These are phyloP conservation scores for Oreonectes daqikongensis DNA, from an alignment of 2,797 vertebrate species.

Conservation along the genomic window DNA sequence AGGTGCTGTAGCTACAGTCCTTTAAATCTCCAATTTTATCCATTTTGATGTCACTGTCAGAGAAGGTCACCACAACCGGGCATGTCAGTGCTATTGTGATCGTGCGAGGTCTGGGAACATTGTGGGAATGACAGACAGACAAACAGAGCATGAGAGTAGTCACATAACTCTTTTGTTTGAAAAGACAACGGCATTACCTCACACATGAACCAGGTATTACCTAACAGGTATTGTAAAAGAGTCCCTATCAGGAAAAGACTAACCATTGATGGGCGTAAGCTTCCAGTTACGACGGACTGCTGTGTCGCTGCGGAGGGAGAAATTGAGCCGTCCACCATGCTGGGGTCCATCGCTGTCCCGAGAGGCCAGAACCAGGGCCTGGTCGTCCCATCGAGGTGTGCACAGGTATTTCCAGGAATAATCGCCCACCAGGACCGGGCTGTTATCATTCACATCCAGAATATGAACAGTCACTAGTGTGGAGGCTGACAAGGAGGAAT, in stretches of 20 bases:
- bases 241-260: constrained; percentile 6
- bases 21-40: constrained; percentile 42
- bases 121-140: constrained; percentile 8
- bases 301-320: constrained; percentile 81
- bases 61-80: background rate
- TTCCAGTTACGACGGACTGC: constrained; percentile 81
- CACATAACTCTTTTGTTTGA: background rate
- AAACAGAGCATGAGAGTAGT: background rate
- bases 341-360: constrained; percentile 74
- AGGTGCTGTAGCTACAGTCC: constrained; percentile 15
- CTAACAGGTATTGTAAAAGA: background rate
- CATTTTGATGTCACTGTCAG: constrained; percentile 41
- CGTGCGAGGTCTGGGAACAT: background rate
- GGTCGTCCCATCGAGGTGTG: constrained; percentile 80
- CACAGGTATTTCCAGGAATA: constrained; percentile 83
- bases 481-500: constrained; percentile 77
- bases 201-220: background rate
- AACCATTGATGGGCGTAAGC: constrained; percentile 83
- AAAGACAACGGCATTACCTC: background rate
- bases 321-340: constrained; percentile 77
- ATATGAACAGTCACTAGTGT: constrained; percentile 81
- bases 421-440: constrained; percentile 76
- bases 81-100: constrained; percentile 1
- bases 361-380: constrained; percentile 80
- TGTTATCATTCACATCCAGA: constrained; percentile 79